These are phyloP conservation scores for Asteroscopus sphinx DNA, from an alignment of 2,888 invertebrate species.

Conservation along the genomic window DNA sequence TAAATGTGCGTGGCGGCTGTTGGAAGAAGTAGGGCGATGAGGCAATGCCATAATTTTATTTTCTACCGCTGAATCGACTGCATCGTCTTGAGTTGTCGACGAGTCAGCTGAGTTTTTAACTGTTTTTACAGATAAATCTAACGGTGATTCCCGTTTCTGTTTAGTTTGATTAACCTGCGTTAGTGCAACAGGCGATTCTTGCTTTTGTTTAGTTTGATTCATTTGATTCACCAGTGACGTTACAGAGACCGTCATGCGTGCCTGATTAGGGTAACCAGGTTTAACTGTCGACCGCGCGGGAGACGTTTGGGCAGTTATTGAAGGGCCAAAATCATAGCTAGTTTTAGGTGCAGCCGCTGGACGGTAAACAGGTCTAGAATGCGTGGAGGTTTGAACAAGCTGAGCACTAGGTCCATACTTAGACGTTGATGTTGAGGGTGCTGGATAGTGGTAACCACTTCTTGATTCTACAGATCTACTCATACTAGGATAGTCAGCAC, in stretches of 20 bases:
- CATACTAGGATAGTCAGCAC: constrained; percentile 74
- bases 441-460: constrained; percentile 75
- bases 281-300: constrained; percentile 78
- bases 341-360: constrained; percentile 74
- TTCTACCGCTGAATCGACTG: constrained; percentile 84
- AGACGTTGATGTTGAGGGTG: constrained; percentile 80
- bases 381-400: constrained; percentile 73
- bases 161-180: constrained; percentile 80
- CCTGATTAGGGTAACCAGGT: constrained; percentile 80
- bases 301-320: constrained; percentile 78
- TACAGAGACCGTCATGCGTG: constrained; percentile 86
- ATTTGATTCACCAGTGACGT: constrained; percentile 85
- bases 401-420: constrained; percentile 74
- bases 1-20: constrained; percentile 66
- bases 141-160: constrained; percentile 93
- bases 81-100: constrained; percentile 93
- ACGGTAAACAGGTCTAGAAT: constrained; percentile 73
- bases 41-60: constrained; percentile 75
- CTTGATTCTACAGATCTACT: constrained; percentile 73
- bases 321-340: constrained; percentile 75
- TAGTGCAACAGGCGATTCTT: constrained; percentile 93
- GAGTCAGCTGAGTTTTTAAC: constrained; percentile 97
- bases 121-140: constrained; percentile 97
- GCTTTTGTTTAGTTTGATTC: constrained; percentile 89
- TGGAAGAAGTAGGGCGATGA: constrained; percentile 74